phyloP scores from a whole-genome alignment of 2,113 vertebrate genomes.

The Etheostoma spectabile region DNA sequence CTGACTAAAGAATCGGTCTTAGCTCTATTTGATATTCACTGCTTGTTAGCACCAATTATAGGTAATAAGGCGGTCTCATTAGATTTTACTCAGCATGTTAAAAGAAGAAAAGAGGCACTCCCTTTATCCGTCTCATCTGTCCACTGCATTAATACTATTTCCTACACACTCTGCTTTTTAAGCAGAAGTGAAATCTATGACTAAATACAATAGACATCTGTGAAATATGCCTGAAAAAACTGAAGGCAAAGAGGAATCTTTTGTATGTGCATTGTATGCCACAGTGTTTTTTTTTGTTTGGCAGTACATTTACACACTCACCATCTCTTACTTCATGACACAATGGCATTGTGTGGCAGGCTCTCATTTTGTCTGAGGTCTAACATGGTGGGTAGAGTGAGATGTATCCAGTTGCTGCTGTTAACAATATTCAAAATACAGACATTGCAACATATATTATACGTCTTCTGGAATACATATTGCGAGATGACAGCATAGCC shows the following conservation, averaged over 20 bases:
- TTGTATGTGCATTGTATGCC: not conserved
- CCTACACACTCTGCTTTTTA: constrained; percentile 3
- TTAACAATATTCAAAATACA: not conserved
- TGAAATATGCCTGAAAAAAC: not conserved
- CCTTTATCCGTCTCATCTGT: constrained; percentile 13
- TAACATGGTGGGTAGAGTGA: constrained; percentile 8
- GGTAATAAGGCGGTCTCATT: constrained; percentile 23
- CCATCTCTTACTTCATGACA: not conserved
- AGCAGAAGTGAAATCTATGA: not conserved
- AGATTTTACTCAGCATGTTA: constrained; percentile 13
- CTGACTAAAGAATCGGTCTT: not conserved
- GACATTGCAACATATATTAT: too few species aligned
- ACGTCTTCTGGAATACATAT: too few species aligned
- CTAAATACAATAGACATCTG: not conserved
- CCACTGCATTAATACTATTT: not conserved
- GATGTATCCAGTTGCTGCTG: constrained; percentile 4
- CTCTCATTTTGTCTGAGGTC: constrained; percentile 26
- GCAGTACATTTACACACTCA: not conserved
- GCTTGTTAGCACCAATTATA: constrained; percentile 13
- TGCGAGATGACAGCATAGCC: too few species aligned
- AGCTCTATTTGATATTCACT: constrained; percentile 13
- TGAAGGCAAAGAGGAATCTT: not conserved
- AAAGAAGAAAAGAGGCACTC: constrained; percentile 16
- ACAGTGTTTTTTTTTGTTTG: not conserved
- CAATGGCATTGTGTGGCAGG: not conserved